Base-by-base conservation (phyloP, 2,888 invertebrate species). In the Oxycera nigricornis region DNA sequence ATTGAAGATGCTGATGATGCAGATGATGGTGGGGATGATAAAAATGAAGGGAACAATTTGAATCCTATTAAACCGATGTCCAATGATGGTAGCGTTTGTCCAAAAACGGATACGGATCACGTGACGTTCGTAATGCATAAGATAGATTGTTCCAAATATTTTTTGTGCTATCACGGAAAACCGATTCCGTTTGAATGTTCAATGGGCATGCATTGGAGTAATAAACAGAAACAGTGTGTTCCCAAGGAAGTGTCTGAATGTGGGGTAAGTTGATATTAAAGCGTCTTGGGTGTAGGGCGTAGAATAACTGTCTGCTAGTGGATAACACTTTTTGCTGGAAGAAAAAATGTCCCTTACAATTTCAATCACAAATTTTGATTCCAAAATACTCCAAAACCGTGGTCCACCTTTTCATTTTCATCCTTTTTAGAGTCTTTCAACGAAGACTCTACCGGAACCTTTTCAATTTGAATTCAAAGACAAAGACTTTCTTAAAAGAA, bases 221-320 rank as follows among this genome's bases (percentile, higher is more conserved):
- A 39, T 76, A 11, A 65, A 26, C 31, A 41, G 28, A 75, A 67
- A 28, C 52, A 50, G 46, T 75, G 74, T 65, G 65, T 57, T 14
- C 74, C 74, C n/a, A 17, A 55, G n/a, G 74, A 75, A 67, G 30
- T 75, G 6, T 72, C 74, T 11, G 57, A 75, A 31, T 75, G 74
- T 72, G 28, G 30, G 59, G 72, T 74, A 26, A 65, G 73, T 73
- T 55, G 0, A 11, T n/a, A 17, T n/a, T n/a, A n/a, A n/a, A n/a
- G n/a, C n/a, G n/a, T n/a, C n/a, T n/a, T n/a, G n/a, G n/a, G n/a
- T n/a, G n/a, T n/a, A n/a, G n/a, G n/a, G n/a, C n/a, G n/a, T n/a
- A n/a, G n/a, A n/a, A n/a, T n/a, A n/a, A n/a, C n/a, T n/a, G n/a
- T n/a, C n/a, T n/a, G n/a, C n/a, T n/a, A n/a, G n/a, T n/a, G n/a